phyloP scores from a whole-genome alignment of 2,888 invertebrate species.

The Folsomia candida region DNA sequence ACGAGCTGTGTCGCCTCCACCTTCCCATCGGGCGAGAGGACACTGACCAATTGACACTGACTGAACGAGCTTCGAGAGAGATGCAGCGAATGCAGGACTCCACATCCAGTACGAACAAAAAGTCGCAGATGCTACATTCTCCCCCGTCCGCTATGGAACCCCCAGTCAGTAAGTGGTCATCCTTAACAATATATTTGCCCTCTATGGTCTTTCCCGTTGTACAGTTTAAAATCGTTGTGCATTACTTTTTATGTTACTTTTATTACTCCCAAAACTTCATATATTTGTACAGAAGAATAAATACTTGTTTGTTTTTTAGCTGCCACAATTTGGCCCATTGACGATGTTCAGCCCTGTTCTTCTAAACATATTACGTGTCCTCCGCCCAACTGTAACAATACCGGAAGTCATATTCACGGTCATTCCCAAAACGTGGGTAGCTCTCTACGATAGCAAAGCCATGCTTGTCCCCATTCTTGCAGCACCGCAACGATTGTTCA shows the following conservation, averaged over 20 bases:
- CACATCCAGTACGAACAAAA: slow-evolving; percentile 19
- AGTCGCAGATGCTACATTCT: slow-evolving; percentile 28
- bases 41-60: slow-evolving; percentile 61
- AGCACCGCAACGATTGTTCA: too few species aligned
- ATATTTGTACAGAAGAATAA: too few species aligned
- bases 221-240: too few species aligned
- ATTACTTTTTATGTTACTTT: too few species aligned
- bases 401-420: slow-evolving; percentile 34
- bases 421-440: slow-evolving; percentile 23
- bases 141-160: slow-evolving; percentile 43
- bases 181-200: too few species aligned
- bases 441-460: slow-evolving; percentile 36
- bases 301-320: too few species aligned
- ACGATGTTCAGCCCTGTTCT: slow-evolving; percentile 52
- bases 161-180: slow-evolving; percentile 36
- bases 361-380: slow-evolving; percentile 51
- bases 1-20: slow-evolving; percentile 49
- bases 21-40: slow-evolving; percentile 57
- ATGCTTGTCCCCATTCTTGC: not conserved
- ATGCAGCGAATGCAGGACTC: slow-evolving; percentile 40
- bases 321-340: slow-evolving; percentile 50
- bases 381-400: slow-evolving; percentile 40
- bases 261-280: too few species aligned
- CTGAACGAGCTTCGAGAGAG: slow-evolving; percentile 56
- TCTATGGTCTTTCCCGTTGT: too few species aligned